Conservation (phyloP, 2,888 invertebrate genomes). For the Papilio elwesi region DNA sequence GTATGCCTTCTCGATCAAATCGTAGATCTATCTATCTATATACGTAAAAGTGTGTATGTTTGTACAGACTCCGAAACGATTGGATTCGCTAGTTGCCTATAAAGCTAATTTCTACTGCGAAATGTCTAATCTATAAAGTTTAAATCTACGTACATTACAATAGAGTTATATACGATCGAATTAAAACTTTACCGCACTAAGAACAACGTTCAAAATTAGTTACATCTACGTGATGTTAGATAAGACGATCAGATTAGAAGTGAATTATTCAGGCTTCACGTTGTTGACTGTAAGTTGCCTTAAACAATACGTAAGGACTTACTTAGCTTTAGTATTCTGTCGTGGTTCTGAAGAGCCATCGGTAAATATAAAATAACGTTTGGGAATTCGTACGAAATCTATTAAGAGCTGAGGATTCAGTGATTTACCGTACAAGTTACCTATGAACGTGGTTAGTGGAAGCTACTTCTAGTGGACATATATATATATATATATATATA, state of each 20-base stretch:
- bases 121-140: no score
- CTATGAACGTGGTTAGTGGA: no score
- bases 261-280: constrained; percentile 14
- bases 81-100: no score
- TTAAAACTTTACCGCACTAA: not conserved
- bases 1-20: no score
- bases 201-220: not conserved
- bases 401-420: not conserved
- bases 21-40: no score
- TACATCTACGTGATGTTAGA: not conserved
- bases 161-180: no score
- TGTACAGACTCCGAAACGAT: no score
- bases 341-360: constrained; percentile 1
- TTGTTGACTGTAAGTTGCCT: not conserved
- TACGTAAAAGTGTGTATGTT: no score
- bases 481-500: no score
- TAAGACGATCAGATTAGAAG: not conserved
- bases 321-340: constrained; percentile 1
- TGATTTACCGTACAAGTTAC: not conserved
- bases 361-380: not conserved
- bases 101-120: no score
- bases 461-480: no score
- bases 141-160: no score
- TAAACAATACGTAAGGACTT: constrained; percentile 10
- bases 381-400: not conserved